A percentile compares a stretch with the other conserved stretches of the same genome.
Conservation (phyloP, 1,140 invertebrate species). For the Cecropterus lyciades region DNA sequence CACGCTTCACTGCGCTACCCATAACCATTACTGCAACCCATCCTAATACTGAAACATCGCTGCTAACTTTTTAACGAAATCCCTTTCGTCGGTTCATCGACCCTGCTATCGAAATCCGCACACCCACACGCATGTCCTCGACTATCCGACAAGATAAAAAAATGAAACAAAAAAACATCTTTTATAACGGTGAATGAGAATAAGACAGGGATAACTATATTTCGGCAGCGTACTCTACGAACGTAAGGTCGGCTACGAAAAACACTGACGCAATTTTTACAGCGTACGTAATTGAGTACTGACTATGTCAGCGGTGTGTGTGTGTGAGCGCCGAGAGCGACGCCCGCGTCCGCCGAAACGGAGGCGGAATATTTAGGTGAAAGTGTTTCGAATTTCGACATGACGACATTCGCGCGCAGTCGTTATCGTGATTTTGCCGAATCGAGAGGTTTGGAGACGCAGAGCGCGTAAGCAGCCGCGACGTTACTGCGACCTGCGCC, state of each 20-base stretch:
- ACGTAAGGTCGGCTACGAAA: conserved; percentile 78
- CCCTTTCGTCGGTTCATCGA: conserved; percentile 78
- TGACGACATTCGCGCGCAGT: conserved; percentile 83
- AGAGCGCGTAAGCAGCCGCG: conserved; percentile 58
- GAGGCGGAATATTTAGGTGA: conserved; percentile 84
- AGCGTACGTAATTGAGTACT: conserved; percentile 79
- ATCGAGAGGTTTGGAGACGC: conserved; percentile 77
- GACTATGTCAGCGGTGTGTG: conserved; percentile 71
- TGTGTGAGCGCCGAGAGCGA: conserved; percentile 82
- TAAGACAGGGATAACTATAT: conserved; percentile 81
- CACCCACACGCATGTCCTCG: conserved; percentile 78
- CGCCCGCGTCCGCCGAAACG: conserved; percentile 81
- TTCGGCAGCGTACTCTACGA: conserved; percentile 69
- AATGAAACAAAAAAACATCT: conserved; percentile 74
- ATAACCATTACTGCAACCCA: conserved; percentile 59
- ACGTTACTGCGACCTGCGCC: conserved; percentile 50
- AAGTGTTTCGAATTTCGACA: conserved; percentile 84
- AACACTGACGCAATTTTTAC: conserved; percentile 84
- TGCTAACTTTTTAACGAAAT: conserved; percentile 71
- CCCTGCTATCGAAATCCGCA: conserved; percentile 82
- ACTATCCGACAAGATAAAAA: conserved; percentile 73
- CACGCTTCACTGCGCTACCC: conserved; percentile 49
- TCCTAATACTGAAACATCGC: conserved; percentile 69
- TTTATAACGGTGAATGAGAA: conserved; percentile 71
- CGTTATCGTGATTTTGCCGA: conserved; percentile 84